Evolutionary conservation across 2,888 invertebrate genomes (phyloP).

Genomic region (Melinopterus prodromus): DNA sequence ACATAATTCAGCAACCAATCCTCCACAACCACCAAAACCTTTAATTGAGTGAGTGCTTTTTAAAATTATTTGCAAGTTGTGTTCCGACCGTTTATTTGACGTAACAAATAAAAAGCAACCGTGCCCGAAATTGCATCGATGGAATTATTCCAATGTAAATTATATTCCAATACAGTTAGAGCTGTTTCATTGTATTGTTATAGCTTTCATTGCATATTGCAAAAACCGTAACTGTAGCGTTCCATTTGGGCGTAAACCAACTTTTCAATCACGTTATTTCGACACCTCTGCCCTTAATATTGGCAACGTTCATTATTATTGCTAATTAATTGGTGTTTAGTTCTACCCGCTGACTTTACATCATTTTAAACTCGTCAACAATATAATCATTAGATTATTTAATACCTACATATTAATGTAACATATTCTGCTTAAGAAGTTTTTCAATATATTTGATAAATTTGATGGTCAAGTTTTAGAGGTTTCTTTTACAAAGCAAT

Average conservation of each 20-base stretch:
- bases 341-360: too few relatives aligned
- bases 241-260: slow-evolving; percentile 4
- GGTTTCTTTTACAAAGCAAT: too few relatives aligned
- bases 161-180: slow-evolving; percentile 21
- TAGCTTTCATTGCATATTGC: slow-evolving; percentile 20
- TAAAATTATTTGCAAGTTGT: too few relatives aligned
- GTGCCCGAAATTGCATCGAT: slow-evolving; percentile 12
- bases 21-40: background rate
- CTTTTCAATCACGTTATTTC: slow-evolving; percentile 9
- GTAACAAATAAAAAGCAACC: slow-evolving; percentile 10
- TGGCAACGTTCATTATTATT: background rate
- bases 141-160: slow-evolving; percentile 21
- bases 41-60: background rate
- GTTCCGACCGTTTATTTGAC: background rate
- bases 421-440: too few relatives aligned
- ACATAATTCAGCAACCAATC: slow-evolving; percentile 22
- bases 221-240: slow-evolving; percentile 18
- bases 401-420: too few relatives aligned
- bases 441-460: too few relatives aligned
- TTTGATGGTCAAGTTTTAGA: too few relatives aligned
- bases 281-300: background rate
- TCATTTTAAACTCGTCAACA: background rate
- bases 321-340: background rate
- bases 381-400: background rate
- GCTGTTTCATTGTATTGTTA: slow-evolving; percentile 14